These are phyloP conservation scores for Brachyhypopomus gauderio DNA, from an alignment of 2,113 vertebrate species.

Conservation along the genomic window DNA sequence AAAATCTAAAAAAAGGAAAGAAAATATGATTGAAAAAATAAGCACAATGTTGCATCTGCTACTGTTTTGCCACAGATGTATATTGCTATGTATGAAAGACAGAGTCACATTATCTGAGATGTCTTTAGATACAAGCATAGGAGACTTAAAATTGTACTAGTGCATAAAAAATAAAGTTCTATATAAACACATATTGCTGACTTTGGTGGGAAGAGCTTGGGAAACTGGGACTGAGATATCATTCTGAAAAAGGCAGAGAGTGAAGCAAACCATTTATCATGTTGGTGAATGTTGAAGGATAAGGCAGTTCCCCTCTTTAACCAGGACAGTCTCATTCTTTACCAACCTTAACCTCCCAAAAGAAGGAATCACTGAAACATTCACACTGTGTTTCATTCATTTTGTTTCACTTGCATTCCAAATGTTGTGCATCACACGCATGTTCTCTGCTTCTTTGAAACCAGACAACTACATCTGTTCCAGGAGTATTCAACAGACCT, in stretches of 20 bases:
- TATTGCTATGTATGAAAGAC: constrained; percentile 67
- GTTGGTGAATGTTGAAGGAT: not conserved
- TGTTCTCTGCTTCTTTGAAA: not conserved
- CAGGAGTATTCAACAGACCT: not conserved
- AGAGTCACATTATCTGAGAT: constrained; percentile 59
- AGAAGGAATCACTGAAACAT: not conserved
- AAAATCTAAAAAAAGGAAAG: constrained; percentile 43
- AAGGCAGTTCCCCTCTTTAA: not conserved
- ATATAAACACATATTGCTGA: constrained; percentile 58
- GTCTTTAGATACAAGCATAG: constrained; percentile 72
- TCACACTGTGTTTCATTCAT: too few relatives aligned
- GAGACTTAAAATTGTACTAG: constrained; percentile 71
- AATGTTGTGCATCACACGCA: not conserved
- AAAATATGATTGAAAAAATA: constrained; percentile 54
- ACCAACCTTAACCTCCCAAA: not conserved
- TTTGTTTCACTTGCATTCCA: too few relatives aligned
- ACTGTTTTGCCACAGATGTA: constrained; percentile 71
- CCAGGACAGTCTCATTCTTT: not conserved
- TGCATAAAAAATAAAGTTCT: constrained; percentile 73
- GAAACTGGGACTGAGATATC: not conserved
- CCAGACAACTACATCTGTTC: not conserved
- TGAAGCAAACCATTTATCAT: not conserved
- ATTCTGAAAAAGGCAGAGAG: not conserved
- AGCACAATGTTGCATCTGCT: constrained; percentile 76
- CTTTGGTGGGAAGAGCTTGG: constrained; percentile 42